Percentiles rank a stretch among this genome's conserved stretches.
Conservation (phyloP, 2,113 vertebrate genomes). For the Coturnix japonica region DNA sequence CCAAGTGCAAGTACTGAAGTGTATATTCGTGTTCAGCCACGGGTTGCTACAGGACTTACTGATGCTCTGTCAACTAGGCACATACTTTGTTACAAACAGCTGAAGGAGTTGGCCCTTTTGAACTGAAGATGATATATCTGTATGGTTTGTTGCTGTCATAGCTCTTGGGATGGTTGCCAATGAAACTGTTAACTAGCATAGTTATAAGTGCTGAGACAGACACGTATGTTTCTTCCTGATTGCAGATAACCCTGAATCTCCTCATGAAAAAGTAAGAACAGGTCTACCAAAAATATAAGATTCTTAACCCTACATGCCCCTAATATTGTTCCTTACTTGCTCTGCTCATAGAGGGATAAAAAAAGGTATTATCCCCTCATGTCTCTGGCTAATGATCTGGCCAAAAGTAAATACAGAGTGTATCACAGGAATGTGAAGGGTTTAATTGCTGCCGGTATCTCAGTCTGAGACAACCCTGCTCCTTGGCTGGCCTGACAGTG, state of each 20-base stretch:
- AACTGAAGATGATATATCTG: not conserved
- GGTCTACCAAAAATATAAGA: not conserved
- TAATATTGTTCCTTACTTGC: not conserved
- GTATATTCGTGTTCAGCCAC: not conserved
- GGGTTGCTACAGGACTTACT: not conserved
- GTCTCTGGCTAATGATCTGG: not conserved
- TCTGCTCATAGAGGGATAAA: not conserved
- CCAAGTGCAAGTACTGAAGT: not conserved
- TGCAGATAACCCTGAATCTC: not conserved
- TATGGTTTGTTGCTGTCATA: not conserved
- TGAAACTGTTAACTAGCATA: not conserved
- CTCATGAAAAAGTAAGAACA: not conserved
- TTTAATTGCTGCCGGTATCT: not conserved
- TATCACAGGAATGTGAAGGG: not conserved
- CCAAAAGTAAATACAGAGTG: not conserved
- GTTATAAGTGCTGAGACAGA: not conserved
- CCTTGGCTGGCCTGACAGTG: rapidly evolving
- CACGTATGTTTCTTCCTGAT: not conserved
- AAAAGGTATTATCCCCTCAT: not conserved
- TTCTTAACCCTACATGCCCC: not conserved
- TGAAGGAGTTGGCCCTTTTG: not conserved
- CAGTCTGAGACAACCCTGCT: not conserved
- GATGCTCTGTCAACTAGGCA: not conserved
- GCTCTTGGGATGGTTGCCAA: not conserved
- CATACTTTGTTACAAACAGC: not conserved